Evolutionary conservation across 2,888 invertebrate species (phyloP), one percentile per base, ranked within the genome.

Genomic region (Diarsia brunnea): DNA sequence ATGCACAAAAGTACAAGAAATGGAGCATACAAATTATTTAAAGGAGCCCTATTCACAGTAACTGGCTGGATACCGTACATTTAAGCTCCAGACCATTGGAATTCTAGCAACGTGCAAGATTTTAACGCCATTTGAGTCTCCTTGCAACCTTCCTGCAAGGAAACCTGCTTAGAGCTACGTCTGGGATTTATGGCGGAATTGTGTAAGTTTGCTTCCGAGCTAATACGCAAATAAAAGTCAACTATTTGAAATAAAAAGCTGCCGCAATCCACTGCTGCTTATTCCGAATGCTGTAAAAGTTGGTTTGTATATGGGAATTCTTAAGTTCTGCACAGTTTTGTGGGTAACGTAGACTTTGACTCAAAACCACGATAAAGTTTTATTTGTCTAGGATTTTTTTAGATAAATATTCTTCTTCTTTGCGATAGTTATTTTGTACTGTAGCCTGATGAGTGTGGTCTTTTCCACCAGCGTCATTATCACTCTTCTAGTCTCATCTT

Each of bases 51-150:
- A 81, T 60, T 58, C n/a, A 10, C 38, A 65, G 75, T 51, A 65
- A 38, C 43, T 64, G 24, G 31, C 43, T 51, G 31, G 45, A 60
- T 60, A 47, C 24, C 63, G 58, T 38, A 51, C 58, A 64, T 60
- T 75, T 38, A 51, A 75, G 31, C 21, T 2, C 51, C 49, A 58
- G 43, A 77, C 81, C 55, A 47, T 49, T 68, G 58, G 55, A 31
- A 84, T 82, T 70, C 82, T 19, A 64, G 64, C 38, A 75, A 58
- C 61, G 72, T 65, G 64, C 58, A 65, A 73, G 67, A 86, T 75
- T 83, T 85, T 75, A 79, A 70, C 75, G 64, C 73, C 43, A 12
- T 83, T 69, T 79, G 75, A 63, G 58, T 84, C n/a, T 66, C 31
- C 65, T 65, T 38, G 38, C 45, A 51, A 43, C 60, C 67, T 67